phyloP scores from a whole-genome alignment of 2,888 invertebrate species.

The Ochropacha duplaris region DNA sequence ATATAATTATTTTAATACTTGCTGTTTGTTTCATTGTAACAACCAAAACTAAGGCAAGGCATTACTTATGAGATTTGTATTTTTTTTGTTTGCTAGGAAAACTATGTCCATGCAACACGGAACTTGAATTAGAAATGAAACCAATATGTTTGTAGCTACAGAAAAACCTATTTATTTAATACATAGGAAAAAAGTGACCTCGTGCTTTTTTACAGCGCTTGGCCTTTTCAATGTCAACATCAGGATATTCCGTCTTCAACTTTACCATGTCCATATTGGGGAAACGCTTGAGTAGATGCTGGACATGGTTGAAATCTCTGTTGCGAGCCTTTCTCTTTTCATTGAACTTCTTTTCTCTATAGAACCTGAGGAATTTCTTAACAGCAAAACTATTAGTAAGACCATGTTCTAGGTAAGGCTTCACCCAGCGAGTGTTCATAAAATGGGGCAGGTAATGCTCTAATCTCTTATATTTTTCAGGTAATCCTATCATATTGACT shows the following conservation, averaged over 20 bases:
- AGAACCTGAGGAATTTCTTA: constrained; percentile 77
- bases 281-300: constrained; percentile 87
- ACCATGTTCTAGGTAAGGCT: constrained; percentile 80
- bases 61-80: no score
- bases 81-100: no score
- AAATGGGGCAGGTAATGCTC: constrained; percentile 87
- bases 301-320: constrained; percentile 87
- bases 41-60: no score
- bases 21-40: no score
- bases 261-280: constrained; percentile 89
- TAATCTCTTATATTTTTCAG: constrained; percentile 77
- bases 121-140: no score
- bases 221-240: constrained; percentile 88
- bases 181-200: constrained; percentile 84
- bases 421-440: constrained; percentile 86
- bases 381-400: constrained; percentile 83
- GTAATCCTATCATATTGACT: constrained; percentile 84
- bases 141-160: neutral
- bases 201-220: constrained; percentile 80
- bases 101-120: no score
- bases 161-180: constrained; percentile 35
- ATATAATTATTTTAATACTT: neutral
- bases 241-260: constrained; percentile 88
- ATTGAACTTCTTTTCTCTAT: constrained; percentile 86
- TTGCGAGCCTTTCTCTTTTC: constrained; percentile 81